A percentile compares a stretch with the other conserved stretches of the same genome.
phyloP scores from a whole-genome alignment of 2,797 vertebrate genomes.

The Somateria mollissima region DNA sequence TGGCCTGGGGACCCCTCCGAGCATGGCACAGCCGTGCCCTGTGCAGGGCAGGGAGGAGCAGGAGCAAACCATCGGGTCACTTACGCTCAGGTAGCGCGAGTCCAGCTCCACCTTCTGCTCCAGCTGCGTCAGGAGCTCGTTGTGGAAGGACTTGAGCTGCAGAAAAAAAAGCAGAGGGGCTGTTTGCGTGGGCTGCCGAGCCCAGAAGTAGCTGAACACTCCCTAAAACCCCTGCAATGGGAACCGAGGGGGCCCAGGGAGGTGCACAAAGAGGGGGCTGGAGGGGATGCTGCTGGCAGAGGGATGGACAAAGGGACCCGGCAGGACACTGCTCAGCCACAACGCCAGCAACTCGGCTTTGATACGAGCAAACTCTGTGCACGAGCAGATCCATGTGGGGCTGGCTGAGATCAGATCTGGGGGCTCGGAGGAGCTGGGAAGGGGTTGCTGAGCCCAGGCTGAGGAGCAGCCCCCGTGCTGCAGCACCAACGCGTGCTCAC shows the following conservation, averaged over 20 bases:
- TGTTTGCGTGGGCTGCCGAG: neutral
- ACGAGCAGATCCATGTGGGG: neutral
- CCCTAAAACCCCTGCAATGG: neutral
- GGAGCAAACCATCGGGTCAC: neutral
- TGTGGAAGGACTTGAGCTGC: slow-evolving; percentile 95
- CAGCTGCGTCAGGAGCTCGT: slow-evolving; percentile 93
- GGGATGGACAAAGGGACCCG: neutral
- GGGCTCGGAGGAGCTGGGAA: neutral
- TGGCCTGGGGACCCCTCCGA: fast-evolving
- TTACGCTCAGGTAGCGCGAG: slow-evolving; percentile 94
- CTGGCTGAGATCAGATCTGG: neutral
- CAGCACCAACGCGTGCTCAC: slow-evolving; percentile 78
- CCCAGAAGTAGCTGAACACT: neutral
- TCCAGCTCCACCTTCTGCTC: slow-evolving; percentile 99
- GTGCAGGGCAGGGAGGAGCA: neutral
- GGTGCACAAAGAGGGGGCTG: neutral
- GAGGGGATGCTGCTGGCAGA: neutral
- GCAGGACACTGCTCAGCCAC: neutral
- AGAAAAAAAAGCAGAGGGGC: neutral
- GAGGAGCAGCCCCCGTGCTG: neutral
- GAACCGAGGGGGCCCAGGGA: neutral
- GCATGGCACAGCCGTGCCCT: no score
- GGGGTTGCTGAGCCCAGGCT: neutral
- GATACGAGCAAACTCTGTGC: no score
- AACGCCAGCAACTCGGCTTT: neutral